These are phyloP conservation scores for Gobio occitaniae DNA, from an alignment of 2,797 vertebrate genomes.

Conservation along the genomic window DNA sequence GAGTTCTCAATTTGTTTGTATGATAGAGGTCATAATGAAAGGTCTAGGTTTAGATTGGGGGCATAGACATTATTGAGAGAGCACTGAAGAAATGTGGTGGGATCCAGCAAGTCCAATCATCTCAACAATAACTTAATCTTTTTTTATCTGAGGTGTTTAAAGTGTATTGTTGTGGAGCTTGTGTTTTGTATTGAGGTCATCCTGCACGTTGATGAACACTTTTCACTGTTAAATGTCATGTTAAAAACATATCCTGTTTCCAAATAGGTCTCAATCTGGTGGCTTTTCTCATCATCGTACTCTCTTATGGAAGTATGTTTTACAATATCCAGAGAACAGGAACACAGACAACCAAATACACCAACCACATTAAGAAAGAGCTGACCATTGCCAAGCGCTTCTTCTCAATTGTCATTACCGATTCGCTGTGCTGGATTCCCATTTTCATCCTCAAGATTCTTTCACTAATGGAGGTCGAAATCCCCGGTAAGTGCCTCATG, in stretches of 20 bases:
- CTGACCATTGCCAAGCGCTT: slow-evolving; percentile 95
- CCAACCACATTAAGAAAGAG: slow-evolving; percentile 94
- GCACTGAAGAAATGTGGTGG: not conserved
- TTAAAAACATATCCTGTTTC: slow-evolving; percentile 17
- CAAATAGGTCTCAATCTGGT: slow-evolving; percentile 90
- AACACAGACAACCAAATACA: slow-evolving; percentile 89
- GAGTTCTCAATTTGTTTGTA: slow-evolving; percentile 34
- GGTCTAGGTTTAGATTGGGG: slow-evolving; percentile 6
- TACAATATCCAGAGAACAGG: slow-evolving; percentile 93
- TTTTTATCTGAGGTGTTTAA: not conserved
- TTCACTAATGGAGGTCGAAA: slow-evolving; percentile 93
- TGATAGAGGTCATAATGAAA: slow-evolving; percentile 42
- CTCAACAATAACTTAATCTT: not conserved
- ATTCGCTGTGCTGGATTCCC: slow-evolving; percentile 97
- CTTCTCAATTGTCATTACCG: slow-evolving; percentile 97
- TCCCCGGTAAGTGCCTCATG: slow-evolving; percentile 83
- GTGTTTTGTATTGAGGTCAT: not conserved
- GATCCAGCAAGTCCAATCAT: slow-evolving; percentile 8
- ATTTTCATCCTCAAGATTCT: slow-evolving; percentile 97
- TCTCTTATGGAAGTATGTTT: slow-evolving; percentile 98
- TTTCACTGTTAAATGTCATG: not conserved
- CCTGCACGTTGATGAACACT: not conserved
- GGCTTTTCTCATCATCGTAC: slow-evolving; percentile 95
- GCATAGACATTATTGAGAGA: not conserved
- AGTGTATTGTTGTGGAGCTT: not conserved